A percentile compares a stretch with the other conserved stretches of the same genome.
phyloP scores from a whole-genome alignment of 1,140 invertebrate genomes.

The Prorops nasuta region DNA sequence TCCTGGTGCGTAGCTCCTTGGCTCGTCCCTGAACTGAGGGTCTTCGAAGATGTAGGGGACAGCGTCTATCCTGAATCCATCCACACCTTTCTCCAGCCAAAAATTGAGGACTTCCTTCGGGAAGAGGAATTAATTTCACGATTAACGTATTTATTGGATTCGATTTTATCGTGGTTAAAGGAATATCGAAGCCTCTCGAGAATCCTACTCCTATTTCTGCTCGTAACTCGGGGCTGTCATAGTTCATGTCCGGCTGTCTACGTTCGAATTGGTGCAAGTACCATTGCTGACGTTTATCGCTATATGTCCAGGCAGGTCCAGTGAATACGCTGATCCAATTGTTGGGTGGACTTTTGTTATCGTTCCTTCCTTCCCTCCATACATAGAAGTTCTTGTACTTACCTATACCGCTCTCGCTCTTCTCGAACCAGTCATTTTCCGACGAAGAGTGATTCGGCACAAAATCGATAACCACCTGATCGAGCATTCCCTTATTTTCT shows the following conservation, averaged over 20 bases:
- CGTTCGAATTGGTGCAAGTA: slow-evolving; percentile 62
- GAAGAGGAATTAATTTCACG: slow-evolving; percentile 12
- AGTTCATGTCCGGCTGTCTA: slow-evolving; percentile 66
- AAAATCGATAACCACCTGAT: slow-evolving; percentile 44
- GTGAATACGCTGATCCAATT: slow-evolving; percentile 63
- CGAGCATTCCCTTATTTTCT: too few species aligned
- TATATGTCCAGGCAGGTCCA: slow-evolving; percentile 57
- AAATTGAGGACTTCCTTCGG: slow-evolving; percentile 66
- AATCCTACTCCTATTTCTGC: slow-evolving; percentile 55
- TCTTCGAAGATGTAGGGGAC: slow-evolving; percentile 62
- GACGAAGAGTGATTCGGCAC: slow-evolving; percentile 75
- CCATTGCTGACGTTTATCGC: slow-evolving; percentile 39
- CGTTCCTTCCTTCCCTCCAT: slow-evolving; percentile 61
- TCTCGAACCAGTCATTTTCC: slow-evolving; percentile 71
- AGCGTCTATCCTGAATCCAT: slow-evolving; percentile 74
- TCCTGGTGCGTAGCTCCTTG: slow-evolving; percentile 50
- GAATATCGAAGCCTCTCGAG: background rate
- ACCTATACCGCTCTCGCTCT: slow-evolving; percentile 55
- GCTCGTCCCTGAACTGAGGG: slow-evolving; percentile 61
- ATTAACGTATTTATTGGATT: background rate
- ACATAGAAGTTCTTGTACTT: slow-evolving; percentile 71
- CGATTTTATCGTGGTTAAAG: background rate
- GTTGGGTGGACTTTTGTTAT: slow-evolving; percentile 50
- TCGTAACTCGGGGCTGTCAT: slow-evolving; percentile 57
- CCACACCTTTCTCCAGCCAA: slow-evolving; percentile 73